Evolutionary conservation across 2,113 vertebrate genomes (phyloP), one percentile per base, ranked within the genome.

Genomic region (Centropus bengalensis): DNA sequence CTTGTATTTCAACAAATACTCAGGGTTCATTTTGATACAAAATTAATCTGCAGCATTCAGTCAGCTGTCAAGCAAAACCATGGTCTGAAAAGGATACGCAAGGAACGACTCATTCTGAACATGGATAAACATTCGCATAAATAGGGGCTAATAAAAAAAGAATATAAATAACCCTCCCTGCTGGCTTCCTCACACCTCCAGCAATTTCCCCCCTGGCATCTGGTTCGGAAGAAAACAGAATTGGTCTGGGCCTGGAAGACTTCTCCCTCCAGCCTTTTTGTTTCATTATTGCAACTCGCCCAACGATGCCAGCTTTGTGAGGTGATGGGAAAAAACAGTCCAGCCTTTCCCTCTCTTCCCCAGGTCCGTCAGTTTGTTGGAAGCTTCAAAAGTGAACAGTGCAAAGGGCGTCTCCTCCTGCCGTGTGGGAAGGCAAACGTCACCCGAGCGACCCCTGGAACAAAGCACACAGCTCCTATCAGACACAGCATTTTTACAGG

Each of bases 1-100:
- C 95, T 90, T 97, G 88, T 96, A 96, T 96, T 96, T 96, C 88
- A 96, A 93, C 93, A 90, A 95, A 93, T 91, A 96, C 60, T 95
- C 71, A 10, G 88, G 73, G 68, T n/a, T 88, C 60, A 83, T 93
- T 90, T 85, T 68, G 88, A 90, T 97, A 97, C 86, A 97, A 97
- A 96, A 96, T 93, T 82, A 51, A 84, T 60, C 58, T 49, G 40
- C 87, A 91, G 79, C 5, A 44, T 51, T 82, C 89, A 74, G 60
- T 83, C 16, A 80, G 59, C 42, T 33, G 42, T 22, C 54, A 82
- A 82, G 84, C 89, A 91, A 92, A 91, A 82, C 44, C 67, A 93
- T 66, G 55, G 52, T 49, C 64, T 83, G 42, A 44, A 80, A 51
- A 58, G 47, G 58, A 3, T 17, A 92, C 2, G 15, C 40, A 60